Evolutionary conservation across 1,140 invertebrate genomes (phyloP), one percentile per base, ranked within the genome.

Genomic region (Catajapyx aquilonaris): DNA sequence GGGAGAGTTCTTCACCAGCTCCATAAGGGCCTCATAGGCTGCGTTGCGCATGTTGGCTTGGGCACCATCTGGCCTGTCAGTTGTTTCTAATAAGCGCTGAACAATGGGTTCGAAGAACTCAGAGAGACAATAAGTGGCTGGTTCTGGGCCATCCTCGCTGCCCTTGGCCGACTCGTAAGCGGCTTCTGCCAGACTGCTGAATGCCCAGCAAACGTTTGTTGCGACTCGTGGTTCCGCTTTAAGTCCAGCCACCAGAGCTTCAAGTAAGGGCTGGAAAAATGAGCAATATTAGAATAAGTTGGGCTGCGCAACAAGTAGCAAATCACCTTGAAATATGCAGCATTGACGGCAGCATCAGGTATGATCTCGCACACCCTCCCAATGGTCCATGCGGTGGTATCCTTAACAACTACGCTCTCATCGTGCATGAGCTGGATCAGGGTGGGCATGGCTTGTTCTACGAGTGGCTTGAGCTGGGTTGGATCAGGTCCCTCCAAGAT

Each of bases 1-100:
- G 0, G 94, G 90, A 31, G 90, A 94, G 54, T 96, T 96, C 56
- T 98, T 98, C n/a, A 99, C 83, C 77, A 98, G 81, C 61, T 98
- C 93, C 91, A 97, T 98, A 0, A 99, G 61, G 1, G 94, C 90
- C 61, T 98, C 93, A 56, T 98, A 99, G 2, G 95, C 94, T 34
- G 94, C 90, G 33, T 85, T 84, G 48, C 93, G 66, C 33, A 97
- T 65, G 62, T 98, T 98, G 17, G 85, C 80, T 55, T 69, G 56
- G 1, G 73, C 71, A 1, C 77, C 81, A 59, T 85, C 80, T 34
- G 71, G 72, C 44, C 93, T 68, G 56, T 98, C 93, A 1, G 93
- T 95, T 1, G 91, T 93, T 53, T 87, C 81, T 13, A 99, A 59
- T 2, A 99, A 61, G 46, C 84, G 72, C 33, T 84, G 69, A 34